Percentiles rank a stretch among this genome's conserved stretches.
phyloP scores from a whole-genome alignment of 2,888 invertebrate genomes.

The Tridacna crocea region DNA sequence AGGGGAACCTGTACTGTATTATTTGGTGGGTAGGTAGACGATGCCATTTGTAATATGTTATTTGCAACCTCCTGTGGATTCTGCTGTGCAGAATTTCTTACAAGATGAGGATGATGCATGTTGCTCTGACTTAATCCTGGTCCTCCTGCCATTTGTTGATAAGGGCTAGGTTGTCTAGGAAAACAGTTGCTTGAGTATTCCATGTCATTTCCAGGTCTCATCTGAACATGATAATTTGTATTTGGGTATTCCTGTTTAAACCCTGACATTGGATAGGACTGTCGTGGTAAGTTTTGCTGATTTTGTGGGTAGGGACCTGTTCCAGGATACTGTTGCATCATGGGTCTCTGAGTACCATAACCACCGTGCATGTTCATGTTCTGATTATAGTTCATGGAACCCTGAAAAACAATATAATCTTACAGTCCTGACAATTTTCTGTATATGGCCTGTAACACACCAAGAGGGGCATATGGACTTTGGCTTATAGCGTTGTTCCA shows the following conservation, averaged over 20 bases:
- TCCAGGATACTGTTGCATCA: slow-evolving; percentile 14
- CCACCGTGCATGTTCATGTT: slow-evolving; percentile 13
- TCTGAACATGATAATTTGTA: background rate
- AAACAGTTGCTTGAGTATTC: background rate
- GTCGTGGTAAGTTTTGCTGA: slow-evolving; percentile 1
- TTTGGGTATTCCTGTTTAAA: slow-evolving; percentile 4
- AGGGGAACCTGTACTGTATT: slow-evolving; percentile 79
- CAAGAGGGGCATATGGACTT: no score
- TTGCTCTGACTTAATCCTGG: slow-evolving; percentile 38
- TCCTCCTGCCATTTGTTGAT: slow-evolving; percentile 7
- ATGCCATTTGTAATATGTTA: slow-evolving; percentile 82
- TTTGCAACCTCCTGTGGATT: slow-evolving; percentile 82
- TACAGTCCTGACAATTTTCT: no score
- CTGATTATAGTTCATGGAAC: slow-evolving; percentile 28
- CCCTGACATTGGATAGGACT: slow-evolving; percentile 3
- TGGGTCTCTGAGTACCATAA: slow-evolving; percentile 12
- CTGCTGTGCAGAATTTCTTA: slow-evolving; percentile 66
- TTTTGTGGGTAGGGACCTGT: background rate
- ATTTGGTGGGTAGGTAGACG: slow-evolving; percentile 74
- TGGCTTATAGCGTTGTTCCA: no score
- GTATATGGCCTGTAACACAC: no score
- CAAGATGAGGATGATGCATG: slow-evolving; percentile 55
- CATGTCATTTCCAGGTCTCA: background rate
- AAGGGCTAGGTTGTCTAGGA: slow-evolving; percentile 7
- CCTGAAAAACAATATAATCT: slow-evolving; percentile 21